Evolutionary conservation across 2,888 invertebrate genomes (phyloP).

Genomic region (Tachina lurida): DNA sequence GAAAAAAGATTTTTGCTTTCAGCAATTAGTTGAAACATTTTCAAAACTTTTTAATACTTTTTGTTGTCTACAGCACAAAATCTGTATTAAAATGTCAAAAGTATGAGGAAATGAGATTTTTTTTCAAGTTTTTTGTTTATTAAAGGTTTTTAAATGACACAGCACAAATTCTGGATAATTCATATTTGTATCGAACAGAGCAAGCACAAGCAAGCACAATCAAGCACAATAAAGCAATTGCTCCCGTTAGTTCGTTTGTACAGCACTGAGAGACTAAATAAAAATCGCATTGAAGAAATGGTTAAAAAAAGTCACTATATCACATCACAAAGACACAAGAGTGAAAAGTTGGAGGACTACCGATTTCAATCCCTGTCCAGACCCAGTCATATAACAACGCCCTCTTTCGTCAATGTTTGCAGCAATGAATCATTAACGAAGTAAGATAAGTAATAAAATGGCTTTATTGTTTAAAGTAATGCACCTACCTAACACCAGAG

Average conservation of each 20-base stretch:
- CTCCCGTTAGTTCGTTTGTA: conserved; percentile 21
- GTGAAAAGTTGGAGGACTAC: too few species aligned
- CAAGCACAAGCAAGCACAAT: not conserved
- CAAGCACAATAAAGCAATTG: not conserved
- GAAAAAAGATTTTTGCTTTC: conserved; percentile 6
- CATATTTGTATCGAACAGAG: conserved; percentile 18
- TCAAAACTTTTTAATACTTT: not conserved
- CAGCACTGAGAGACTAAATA: too few species aligned
- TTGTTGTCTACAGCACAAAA: conserved; percentile 13
- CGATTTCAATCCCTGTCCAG: too few species aligned
- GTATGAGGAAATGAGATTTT: conserved; percentile 5
- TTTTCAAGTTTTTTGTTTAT: conserved; percentile 25
- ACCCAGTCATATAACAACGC: too few species aligned
- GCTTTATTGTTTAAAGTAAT: too few species aligned
- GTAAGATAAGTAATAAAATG: too few species aligned
- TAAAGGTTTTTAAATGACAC: conserved; percentile 45
- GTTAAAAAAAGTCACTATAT: too few species aligned
- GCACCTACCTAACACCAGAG: too few species aligned
- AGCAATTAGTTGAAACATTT: conserved; percentile 24
- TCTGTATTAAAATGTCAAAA: conserved; percentile 38
- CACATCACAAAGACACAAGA: too few species aligned
- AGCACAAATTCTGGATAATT: conserved; percentile 17
- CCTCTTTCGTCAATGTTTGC: too few species aligned
- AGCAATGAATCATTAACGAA: too few species aligned
- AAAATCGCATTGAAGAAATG: too few species aligned